These are phyloP conservation scores for Eueremaeus valkanovi DNA, from an alignment of 2,888 invertebrate species.

Conservation along the genomic window DNA sequence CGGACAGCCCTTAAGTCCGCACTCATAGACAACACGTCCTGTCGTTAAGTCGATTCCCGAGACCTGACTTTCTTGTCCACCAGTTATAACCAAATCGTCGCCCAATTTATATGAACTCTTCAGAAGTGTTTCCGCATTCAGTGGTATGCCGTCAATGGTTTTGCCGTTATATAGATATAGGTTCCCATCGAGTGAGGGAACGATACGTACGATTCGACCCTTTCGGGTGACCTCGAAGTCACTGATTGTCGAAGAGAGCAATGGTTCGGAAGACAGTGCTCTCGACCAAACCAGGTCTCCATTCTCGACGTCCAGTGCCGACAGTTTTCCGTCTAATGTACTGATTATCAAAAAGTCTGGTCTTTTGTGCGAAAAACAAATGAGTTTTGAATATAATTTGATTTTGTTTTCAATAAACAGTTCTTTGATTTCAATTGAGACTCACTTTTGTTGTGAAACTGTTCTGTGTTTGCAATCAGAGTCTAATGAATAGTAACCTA, in stretches of 20 bases:
- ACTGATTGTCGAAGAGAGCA: conserved; percentile 84
- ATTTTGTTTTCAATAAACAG: background rate
- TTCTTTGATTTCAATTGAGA: background rate
- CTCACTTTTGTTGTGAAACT: background rate
- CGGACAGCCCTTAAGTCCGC: conserved; percentile 65
- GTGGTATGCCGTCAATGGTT: conserved; percentile 77
- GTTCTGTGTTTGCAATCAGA: background rate
- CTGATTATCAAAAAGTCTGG: conserved; percentile 67
- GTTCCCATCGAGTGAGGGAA: conserved; percentile 86
- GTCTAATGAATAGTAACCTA: background rate
- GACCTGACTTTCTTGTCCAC: conserved; percentile 79
- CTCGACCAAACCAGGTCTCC: conserved; percentile 71
- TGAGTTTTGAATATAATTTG: background rate
- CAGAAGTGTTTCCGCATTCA: conserved; percentile 78
- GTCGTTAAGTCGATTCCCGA: conserved; percentile 75
- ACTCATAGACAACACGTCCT: conserved; percentile 68
- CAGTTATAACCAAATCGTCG: conserved; percentile 55
- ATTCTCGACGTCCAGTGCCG: conserved; percentile 68
- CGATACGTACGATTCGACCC: conserved; percentile 79
- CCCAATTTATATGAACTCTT: conserved; percentile 72
- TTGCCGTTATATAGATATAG: conserved; percentile 88
- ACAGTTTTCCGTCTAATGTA: conserved; percentile 82
- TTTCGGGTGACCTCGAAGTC: conserved; percentile 76
- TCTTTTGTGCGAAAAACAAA: background rate
- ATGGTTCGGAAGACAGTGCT: conserved; percentile 65